A percentile compares a stretch with the other conserved stretches of the same genome.
Conservation (phyloP, 1,140 invertebrate genomes). For the Zeugodacus cucurbitae region DNA sequence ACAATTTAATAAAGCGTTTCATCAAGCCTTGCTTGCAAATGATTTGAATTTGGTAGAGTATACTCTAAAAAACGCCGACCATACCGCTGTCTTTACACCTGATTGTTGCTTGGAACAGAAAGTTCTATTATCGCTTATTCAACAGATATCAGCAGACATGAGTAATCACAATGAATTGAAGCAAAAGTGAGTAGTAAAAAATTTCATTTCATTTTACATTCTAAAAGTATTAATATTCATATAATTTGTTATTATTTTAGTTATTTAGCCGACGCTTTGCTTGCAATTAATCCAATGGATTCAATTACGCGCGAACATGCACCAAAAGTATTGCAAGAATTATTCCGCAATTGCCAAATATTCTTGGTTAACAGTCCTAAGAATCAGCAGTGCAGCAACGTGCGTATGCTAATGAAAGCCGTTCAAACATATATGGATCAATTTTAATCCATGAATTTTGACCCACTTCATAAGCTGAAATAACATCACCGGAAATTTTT, state of each 20-base stretch:
- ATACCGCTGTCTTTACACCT: conserved; percentile 78
- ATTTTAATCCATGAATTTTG: conserved; percentile 54
- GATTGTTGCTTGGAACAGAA: conserved; percentile 82
- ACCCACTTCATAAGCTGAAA: too few species aligned
- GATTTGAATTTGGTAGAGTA: conserved; percentile 86
- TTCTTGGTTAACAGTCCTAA: conserved; percentile 78
- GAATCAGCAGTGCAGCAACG: conserved; percentile 74
- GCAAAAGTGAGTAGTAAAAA: conserved; percentile 74
- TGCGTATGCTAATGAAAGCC: conserved; percentile 85
- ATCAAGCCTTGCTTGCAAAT: conserved; percentile 87
- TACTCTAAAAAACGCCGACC: conserved; percentile 84
- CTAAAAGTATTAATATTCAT: conserved; percentile 49
- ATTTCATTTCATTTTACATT: conserved; percentile 40
- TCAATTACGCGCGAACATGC: conserved; percentile 85
- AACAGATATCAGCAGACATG: conserved; percentile 91
- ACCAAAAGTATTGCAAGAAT: conserved; percentile 78
- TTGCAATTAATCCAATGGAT: conserved; percentile 82
- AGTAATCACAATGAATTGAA: conserved; percentile 86
- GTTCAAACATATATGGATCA: conserved; percentile 69
- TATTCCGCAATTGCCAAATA: conserved; percentile 78
- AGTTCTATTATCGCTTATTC: conserved; percentile 89
- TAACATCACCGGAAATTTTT: too few species aligned
- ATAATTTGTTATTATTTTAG: conserved; percentile 71
- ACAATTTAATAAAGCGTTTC: conserved; percentile 87
- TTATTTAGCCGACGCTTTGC: conserved; percentile 88